Percentiles rank a stretch among this genome's conserved stretches.
Conservation (phyloP, 2,113 vertebrate genomes). For the Falco punctatus region DNA sequence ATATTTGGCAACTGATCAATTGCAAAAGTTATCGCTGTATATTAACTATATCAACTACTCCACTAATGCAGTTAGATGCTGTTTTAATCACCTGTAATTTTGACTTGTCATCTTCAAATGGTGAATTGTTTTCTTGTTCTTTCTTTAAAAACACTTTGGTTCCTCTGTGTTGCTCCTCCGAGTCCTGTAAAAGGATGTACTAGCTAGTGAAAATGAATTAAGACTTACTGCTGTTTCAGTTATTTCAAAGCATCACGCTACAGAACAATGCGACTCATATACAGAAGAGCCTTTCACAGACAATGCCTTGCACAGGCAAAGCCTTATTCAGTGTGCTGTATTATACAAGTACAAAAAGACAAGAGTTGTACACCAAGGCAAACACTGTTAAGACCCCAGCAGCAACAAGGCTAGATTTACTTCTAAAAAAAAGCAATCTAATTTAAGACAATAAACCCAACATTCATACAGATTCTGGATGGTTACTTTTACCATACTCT, state of each 20-base stretch:
- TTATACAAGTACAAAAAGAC: not conserved
- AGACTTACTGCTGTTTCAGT: not conserved
- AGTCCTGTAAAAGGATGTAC: conserved; percentile 23
- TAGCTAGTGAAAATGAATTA: not conserved
- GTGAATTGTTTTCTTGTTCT: conserved; percentile 50
- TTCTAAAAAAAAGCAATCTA: not conserved
- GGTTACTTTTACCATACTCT: not conserved
- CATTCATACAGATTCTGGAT: not conserved
- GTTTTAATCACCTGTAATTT: conserved; percentile 83
- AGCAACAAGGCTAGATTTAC: not conserved
- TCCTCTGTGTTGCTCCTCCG: not conserved
- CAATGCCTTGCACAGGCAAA: not conserved
- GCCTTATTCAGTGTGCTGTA: not conserved
- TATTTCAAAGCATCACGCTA: not conserved
- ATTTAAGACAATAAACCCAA: not conserved
- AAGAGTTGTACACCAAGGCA: not conserved
- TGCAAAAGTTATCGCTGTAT: not conserved
- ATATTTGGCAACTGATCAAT: not conserved
- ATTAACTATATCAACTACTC: not conserved
- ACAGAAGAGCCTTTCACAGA: not conserved
- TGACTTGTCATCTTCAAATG: conserved; percentile 79
- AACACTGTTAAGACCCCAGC: not conserved
- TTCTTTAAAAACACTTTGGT: conserved; percentile 21
- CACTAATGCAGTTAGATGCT: not conserved
- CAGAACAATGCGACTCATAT: not conserved